phyloP scores from a whole-genome alignment of 2,113 vertebrate species.

The Bombycilla garrulus region DNA sequence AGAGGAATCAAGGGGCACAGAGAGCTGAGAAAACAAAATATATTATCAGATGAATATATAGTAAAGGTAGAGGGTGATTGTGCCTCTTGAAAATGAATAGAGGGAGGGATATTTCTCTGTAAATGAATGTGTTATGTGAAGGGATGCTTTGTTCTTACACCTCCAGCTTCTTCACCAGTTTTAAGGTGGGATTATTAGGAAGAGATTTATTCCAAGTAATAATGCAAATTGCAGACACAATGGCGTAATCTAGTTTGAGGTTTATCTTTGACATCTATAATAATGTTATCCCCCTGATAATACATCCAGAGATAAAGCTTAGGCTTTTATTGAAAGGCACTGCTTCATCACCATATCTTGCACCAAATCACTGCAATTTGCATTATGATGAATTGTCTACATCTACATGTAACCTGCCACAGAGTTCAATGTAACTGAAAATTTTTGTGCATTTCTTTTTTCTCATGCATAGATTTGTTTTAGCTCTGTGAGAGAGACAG shows the following conservation, averaged over 20 bases:
- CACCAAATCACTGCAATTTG: background rate
- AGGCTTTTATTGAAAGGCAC: background rate
- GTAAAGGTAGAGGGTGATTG: background rate
- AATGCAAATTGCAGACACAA: slow-evolving; percentile 16
- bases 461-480: background rate
- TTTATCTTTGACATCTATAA: slow-evolving; percentile 33
- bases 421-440: background rate
- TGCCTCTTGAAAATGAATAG: background rate
- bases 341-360: background rate
- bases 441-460: background rate
- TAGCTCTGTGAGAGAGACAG: background rate
- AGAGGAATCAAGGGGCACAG: background rate
- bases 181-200: background rate
- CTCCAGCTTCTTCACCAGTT: background rate
- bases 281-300: background rate
- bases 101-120: background rate
- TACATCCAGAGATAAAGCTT: slow-evolving; percentile 14
- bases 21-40: background rate
- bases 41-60: background rate
- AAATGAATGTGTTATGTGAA: background rate
- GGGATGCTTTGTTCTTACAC: background rate
- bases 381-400: background rate
- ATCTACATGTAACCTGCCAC: background rate
- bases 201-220: background rate
- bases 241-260: background rate